Evolutionary conservation across 2,113 vertebrate genomes (phyloP), one percentile per base, ranked within the genome.

Genomic region (Capreolus pygargus): DNA sequence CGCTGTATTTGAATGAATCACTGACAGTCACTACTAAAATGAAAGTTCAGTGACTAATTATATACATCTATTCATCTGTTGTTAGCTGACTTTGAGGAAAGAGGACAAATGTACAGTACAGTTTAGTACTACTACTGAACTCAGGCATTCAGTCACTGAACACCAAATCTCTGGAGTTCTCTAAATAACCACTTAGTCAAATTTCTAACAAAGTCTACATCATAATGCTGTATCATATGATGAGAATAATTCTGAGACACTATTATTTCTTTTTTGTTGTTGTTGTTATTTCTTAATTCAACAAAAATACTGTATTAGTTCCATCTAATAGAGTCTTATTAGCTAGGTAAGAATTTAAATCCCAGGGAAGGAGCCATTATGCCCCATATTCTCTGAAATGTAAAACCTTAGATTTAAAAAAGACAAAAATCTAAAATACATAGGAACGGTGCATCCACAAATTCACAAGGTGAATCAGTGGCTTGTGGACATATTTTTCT

Each of bases 351-450:
- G 36, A 82, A 64, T 4, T 64, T 7, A 94, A 60, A 28, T 67
- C 12, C 13, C 21, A 89, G 84, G 76, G 81, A 90, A 90, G 19
- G 57, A 79, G 76, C 52, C 47, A 95, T 36, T 57, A 88, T 74
- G 83, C 6, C 21, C 47, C 54, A 36, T 10, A 47, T 21, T 54
- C 43, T 94, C 74, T 82, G 23, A 64, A 92, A 90, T 55, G 39
- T 11, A 90, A 95, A 92, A n/a, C 19, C 4, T 54, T 94, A 6
- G 11, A 81, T 67, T 64, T 90, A 54, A 91, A 91, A 89, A 23
- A 96, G 55, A 92, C 47, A 95, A 85, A 83, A 84, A 17, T 61
- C 52, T 55, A 94, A 96, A 90, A 85, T 57, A 43, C 27, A 36
- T 8, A 52, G 25, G 19, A 74, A 93, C 11, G 11, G 19, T 33